Evolutionary conservation across 2,113 vertebrate genomes (phyloP), one percentile per base, ranked within the genome.

Genomic region (Maccullochella peelii): DNA sequence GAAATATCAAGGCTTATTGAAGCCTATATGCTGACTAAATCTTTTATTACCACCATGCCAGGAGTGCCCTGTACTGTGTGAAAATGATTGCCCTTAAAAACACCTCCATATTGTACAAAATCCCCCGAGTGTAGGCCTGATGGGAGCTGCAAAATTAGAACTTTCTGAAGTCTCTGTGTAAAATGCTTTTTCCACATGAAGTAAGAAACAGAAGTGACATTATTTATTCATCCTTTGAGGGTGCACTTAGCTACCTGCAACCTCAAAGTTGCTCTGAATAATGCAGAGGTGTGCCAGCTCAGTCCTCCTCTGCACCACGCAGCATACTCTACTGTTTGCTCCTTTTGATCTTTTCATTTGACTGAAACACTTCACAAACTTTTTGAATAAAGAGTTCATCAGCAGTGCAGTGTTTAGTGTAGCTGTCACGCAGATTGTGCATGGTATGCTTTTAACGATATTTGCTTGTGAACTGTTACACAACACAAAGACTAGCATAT

Each of bases 181-280:
- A 52, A 77, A 85, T 15, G 68, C 61, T 54, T 82, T 42, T 78
- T 49, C 62, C 52, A 57, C 8, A 18, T 58, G 18, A 54, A 65
- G n/a, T 25, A 82, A 58, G 50, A 87, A 81, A 80, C 55, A 85
- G 65, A 87, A 85, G 63, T 38, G 8, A 5, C 16, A 90, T 91
- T 63, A 88, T 73, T 91, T 84, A 91, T 92, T 92, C 49, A 90
- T 82, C n/a, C 23, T 50, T 25, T 69, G 52, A 79, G 77, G 71
- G 73, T 72, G 80, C 79, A 88, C 87, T 89, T 92, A 77, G 52
- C 68, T 77, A 85, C 73, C 62, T 83, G 70, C 75, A 86, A 65
- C 50, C 54, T 73, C 66, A 61, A 66, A 65, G 72, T 77, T 82
- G 15, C 21, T 49, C 59, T 92, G 50, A 92, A 91, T 93, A 90